phyloP scores from a whole-genome alignment of 2,888 invertebrate species.

The Yponomeuta sedellus region DNA sequence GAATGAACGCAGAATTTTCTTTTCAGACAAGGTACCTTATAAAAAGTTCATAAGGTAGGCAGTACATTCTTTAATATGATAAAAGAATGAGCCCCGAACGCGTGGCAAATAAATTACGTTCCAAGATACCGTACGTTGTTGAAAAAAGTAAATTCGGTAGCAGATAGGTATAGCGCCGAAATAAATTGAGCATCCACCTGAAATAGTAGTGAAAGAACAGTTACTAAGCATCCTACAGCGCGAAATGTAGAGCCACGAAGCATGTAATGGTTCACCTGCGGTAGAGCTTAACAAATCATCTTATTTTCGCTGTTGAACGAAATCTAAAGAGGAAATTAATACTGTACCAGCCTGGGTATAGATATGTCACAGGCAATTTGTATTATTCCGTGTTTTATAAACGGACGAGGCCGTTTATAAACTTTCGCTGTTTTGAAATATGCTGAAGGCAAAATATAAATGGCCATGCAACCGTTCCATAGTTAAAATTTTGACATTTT shows the following conservation, averaged over 20 bases:
- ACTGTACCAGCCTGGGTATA: no score
- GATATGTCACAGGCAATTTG: no score
- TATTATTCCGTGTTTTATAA: no score
- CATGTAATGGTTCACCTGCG: neutral
- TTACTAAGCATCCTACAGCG: neutral
- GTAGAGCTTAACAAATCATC: no score
- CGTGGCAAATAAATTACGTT: neutral
- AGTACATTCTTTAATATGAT: constrained; percentile 1
- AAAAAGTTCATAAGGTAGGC: neutral
- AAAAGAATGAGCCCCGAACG: neutral
- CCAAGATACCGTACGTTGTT: neutral
- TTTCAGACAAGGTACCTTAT: neutral
- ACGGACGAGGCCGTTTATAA: no score
- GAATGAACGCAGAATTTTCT: neutral
- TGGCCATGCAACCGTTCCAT: no score
- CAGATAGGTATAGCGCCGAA: neutral
- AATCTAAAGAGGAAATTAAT: no score
- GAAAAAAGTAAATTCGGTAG: neutral
- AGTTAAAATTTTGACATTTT: no score
- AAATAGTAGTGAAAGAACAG: neutral
- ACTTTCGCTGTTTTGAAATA: no score
- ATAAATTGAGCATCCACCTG: constrained; percentile 1
- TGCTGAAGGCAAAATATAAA: no score
- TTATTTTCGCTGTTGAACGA: no score
- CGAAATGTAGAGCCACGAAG: neutral